phyloP scores from a whole-genome alignment of 2,113 vertebrate species.

The Syngnathus scovelli region DNA sequence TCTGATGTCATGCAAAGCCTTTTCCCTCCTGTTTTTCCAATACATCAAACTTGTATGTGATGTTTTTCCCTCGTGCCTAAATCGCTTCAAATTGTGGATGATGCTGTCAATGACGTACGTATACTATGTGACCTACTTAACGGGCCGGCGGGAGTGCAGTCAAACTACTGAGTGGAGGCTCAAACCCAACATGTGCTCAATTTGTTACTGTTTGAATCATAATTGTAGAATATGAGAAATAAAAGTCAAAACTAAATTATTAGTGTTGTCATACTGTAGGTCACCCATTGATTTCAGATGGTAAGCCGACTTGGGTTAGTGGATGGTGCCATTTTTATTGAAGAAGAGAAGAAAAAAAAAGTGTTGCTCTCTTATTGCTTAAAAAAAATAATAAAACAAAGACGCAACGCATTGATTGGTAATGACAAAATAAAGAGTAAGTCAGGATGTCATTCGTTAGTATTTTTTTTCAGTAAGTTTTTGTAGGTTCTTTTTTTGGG shows the following conservation, averaged over 20 bases:
- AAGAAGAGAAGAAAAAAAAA: too few species aligned
- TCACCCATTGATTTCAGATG: background rate
- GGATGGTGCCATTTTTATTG: background rate
- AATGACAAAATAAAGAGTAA: background rate
- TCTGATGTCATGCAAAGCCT: background rate
- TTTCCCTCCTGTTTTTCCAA: background rate
- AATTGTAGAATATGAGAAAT: background rate
- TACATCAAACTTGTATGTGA: background rate
- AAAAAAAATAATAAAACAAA: background rate
- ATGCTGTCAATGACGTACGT: background rate
- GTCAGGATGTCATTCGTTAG: background rate
- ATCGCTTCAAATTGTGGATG: background rate
- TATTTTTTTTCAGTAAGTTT: background rate
- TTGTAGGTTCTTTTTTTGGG: too few species aligned
- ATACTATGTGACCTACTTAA: background rate
- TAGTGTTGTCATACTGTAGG: background rate
- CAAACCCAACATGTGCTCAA: background rate
- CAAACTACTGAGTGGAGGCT: background rate
- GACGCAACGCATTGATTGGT: background rate
- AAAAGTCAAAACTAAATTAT: background rate
- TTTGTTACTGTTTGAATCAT: background rate
- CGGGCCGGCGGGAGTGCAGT: background rate
- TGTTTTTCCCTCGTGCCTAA: background rate
- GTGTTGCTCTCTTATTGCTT: background rate
- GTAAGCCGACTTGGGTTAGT: background rate